phyloP scores from a whole-genome alignment of 2,113 vertebrate species.

The Stomatorhinus ivindoensis region DNA sequence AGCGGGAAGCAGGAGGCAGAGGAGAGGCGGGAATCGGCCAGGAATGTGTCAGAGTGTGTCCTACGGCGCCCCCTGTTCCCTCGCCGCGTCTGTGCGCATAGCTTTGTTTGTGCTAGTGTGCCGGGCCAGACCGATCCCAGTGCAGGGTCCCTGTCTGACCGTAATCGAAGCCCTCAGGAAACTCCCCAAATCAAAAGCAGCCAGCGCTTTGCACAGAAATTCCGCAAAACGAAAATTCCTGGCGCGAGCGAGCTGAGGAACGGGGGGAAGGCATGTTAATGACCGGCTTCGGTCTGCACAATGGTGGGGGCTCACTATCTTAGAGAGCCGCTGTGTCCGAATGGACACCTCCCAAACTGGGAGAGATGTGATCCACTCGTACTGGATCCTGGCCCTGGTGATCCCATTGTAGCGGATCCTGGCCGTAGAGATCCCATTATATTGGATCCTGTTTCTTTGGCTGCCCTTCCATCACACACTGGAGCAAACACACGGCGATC shows the following conservation, averaged over 20 bases:
- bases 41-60: slow-evolving; percentile 59
- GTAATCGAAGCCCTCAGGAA: slow-evolving; percentile 59
- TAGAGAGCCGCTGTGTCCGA: not conserved
- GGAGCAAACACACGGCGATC: not conserved
- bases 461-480: not conserved
- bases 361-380: not conserved
- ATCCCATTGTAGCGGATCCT: not conserved
- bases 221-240: slow-evolving; percentile 36
- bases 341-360: not conserved
- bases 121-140: slow-evolving; percentile 28
- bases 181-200: slow-evolving; percentile 54
- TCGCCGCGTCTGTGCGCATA: slow-evolving; percentile 30
- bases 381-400: not conserved
- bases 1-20: slow-evolving; percentile 41
- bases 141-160: slow-evolving; percentile 52
- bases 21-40: slow-evolving; percentile 45
- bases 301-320: not conserved
- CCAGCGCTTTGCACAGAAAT: slow-evolving; percentile 40
- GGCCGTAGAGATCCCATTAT: not conserved
- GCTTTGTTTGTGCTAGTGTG: slow-evolving; percentile 34
- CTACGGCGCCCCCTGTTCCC: slow-evolving; percentile 47
- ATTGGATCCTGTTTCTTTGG: not conserved
- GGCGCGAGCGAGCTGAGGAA: slow-evolving; percentile 17
- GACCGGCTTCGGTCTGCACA: slow-evolving; percentile 9
- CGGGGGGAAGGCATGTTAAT: slow-evolving; percentile 1